Percentiles rank a stretch among this genome's conserved stretches.
Evolutionary conservation across 2,888 invertebrate species (phyloP).

Genomic region (Boloria selene): DNA sequence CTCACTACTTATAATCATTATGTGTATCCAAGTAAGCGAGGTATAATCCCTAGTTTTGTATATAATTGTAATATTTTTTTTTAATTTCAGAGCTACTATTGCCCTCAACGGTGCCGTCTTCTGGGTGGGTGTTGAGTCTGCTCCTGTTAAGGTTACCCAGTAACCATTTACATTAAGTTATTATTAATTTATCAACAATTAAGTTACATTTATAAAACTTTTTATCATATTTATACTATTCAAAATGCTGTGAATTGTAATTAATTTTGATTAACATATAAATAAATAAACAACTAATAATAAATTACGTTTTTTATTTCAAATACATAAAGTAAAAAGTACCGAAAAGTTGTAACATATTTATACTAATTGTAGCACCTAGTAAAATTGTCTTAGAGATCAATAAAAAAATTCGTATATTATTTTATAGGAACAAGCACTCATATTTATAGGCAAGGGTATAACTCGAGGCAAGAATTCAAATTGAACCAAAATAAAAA

Average conservation of each 20-base stretch:
- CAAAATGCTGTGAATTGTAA: slow-evolving; percentile 29
- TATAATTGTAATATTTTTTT: not conserved
- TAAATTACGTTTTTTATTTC: slow-evolving; percentile 37
- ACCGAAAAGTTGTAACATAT: slow-evolving; percentile 51
- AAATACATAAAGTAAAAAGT: slow-evolving; percentile 35
- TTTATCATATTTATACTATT: slow-evolving; percentile 16
- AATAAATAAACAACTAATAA: slow-evolving; percentile 30
- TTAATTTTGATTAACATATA: slow-evolving; percentile 29
- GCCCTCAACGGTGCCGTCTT: slow-evolving; percentile 86
- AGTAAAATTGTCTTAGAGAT: slow-evolving; percentile 68
- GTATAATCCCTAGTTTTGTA: too few species aligned
- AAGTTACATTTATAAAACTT: slow-evolving; percentile 2
- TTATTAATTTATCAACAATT: not conserved
- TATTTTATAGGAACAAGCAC: slow-evolving; percentile 48
- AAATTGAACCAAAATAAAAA: not conserved
- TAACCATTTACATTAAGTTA: slow-evolving; percentile 34
- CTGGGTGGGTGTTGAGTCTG: slow-evolving; percentile 86
- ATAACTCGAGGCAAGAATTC: slow-evolving; percentile 17
- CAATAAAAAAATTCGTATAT: slow-evolving; percentile 48
- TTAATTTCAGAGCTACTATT: slow-evolving; percentile 84
- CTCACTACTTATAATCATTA: too few species aligned
- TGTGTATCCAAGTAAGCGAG: too few species aligned
- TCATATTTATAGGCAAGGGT: slow-evolving; percentile 36
- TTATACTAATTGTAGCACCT: slow-evolving; percentile 75
- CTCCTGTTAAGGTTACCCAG: slow-evolving; percentile 79